A percentile compares a stretch with the other conserved stretches of the same genome.
Evolutionary conservation across 2,888 invertebrate genomes (phyloP).

Genomic region (Hipparchia sbordonii): DNA sequence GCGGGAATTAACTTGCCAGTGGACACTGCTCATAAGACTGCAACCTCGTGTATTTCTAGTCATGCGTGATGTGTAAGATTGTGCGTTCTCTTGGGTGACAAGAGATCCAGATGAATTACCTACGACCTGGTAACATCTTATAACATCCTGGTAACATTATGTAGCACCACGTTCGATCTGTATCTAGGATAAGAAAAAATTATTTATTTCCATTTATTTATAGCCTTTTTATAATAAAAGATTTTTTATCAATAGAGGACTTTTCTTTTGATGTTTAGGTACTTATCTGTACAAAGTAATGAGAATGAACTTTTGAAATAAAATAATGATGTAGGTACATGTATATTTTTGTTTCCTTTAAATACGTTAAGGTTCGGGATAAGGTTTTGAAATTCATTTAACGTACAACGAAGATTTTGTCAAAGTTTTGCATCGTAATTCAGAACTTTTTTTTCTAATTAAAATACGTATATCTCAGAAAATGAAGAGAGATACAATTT

Average conservation of each 20-base stretch:
- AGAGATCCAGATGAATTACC: slow-evolving; percentile 45
- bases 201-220: slow-evolving; percentile 78
- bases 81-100: slow-evolving; percentile 47
- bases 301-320: not conserved
- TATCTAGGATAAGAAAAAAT: slow-evolving; percentile 70
- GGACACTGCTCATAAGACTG: slow-evolving; percentile 50
- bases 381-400: too few relatives aligned
- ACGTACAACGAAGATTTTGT: too few relatives aligned
- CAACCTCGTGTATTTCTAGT: slow-evolving; percentile 57
- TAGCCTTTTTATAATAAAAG: slow-evolving; percentile 71
- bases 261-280: slow-evolving; percentile 30
- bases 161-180: slow-evolving; percentile 70
- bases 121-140: slow-evolving; percentile 45
- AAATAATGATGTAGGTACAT: not conserved
- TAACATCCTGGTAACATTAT: slow-evolving; percentile 52
- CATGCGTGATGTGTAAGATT: slow-evolving; percentile 57
- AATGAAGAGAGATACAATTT: too few relatives aligned
- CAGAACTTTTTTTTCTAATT: too few relatives aligned
- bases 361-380: too few relatives aligned
- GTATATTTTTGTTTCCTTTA: not conserved
- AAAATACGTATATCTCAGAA: too few relatives aligned
- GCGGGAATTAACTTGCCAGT: too few relatives aligned
- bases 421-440: too few relatives aligned
- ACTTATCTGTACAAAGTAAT: not conserved
- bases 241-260: slow-evolving; percentile 44